Percentiles rank a stretch among this genome's conserved stretches.
phyloP scores from a whole-genome alignment of 2,113 vertebrate species.

The Dipodomys stephensi region DNA sequence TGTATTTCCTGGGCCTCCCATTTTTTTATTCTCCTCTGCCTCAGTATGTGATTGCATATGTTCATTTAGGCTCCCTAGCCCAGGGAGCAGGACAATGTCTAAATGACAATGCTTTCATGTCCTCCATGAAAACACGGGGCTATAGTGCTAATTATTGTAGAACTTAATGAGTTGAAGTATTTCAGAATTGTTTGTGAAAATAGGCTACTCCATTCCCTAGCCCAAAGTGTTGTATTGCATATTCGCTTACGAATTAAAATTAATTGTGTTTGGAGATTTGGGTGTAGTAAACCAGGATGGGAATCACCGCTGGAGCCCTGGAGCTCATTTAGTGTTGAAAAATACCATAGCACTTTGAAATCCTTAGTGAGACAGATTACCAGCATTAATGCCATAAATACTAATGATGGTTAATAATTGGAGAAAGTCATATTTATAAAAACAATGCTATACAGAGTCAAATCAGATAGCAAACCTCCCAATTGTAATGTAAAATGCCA shows the following conservation, averaged over 20 bases:
- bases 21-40: neutral
- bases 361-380: slow-evolving; percentile 73
- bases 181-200: slow-evolving; percentile 56
- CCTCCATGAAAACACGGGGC: neutral
- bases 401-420: slow-evolving; percentile 77
- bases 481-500: slow-evolving; percentile 41
- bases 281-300: slow-evolving; percentile 55
- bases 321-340: slow-evolving; percentile 66
- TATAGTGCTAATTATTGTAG: slow-evolving; percentile 19
- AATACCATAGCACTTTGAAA: slow-evolving; percentile 61
- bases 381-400: slow-evolving; percentile 71
- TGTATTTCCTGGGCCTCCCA: neutral
- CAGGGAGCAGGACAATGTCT: neutral
- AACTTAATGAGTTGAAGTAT: slow-evolving; percentile 27
- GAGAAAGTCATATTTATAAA: slow-evolving; percentile 73
- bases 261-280: slow-evolving; percentile 76
- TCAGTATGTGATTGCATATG: fast-evolving
- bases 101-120: neutral
- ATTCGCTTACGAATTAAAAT: slow-evolving; percentile 69
- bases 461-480: slow-evolving; percentile 40
- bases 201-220: neutral
- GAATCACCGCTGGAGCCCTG: slow-evolving; percentile 46
- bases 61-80: neutral
- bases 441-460: slow-evolving; percentile 52
- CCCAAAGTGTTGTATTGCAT: slow-evolving; percentile 24